phyloP scores from a whole-genome alignment of 64 coral and sea anemone genomes.

The Stylophora pistillata region DNA sequence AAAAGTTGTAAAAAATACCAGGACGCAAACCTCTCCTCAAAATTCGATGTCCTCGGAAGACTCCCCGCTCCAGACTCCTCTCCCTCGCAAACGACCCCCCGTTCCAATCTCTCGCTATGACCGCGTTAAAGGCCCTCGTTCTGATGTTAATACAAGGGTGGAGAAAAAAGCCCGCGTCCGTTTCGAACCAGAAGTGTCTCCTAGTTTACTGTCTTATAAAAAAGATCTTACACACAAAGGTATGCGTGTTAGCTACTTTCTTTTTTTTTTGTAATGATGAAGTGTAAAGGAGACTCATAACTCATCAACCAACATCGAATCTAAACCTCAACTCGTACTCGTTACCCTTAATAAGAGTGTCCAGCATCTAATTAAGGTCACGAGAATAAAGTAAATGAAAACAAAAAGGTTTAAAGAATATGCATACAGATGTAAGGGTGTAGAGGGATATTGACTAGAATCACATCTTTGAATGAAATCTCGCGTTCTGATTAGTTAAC shows the following conservation, averaged over 20 bases:
- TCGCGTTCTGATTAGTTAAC: too few species aligned
- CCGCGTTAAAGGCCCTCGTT: not conserved
- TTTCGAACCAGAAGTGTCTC: slow-evolving; percentile 10
- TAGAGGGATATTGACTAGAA: too few species aligned
- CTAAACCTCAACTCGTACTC: too few species aligned
- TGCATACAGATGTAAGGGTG: too few species aligned
- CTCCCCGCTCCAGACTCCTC: slow-evolving; percentile 89
- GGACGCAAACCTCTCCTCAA: slow-evolving; percentile 90
- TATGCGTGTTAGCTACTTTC: not conserved
- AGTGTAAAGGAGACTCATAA: too few species aligned
- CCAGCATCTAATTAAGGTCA: too few species aligned
- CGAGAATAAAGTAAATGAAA: too few species aligned
- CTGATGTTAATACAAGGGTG: not conserved
- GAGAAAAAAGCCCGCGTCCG: slow-evolving; percentile 16
- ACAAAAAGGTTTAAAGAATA: too few species aligned
- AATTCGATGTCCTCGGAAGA: slow-evolving; percentile 63
- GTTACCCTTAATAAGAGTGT: too few species aligned
- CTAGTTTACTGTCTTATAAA: not conserved
- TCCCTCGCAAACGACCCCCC: slow-evolving; percentile 81
- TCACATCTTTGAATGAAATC: too few species aligned
- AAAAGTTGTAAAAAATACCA: slow-evolving; percentile 66
- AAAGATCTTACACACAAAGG: slow-evolving; percentile 31
- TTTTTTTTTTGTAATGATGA: too few species aligned
- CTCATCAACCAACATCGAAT: too few species aligned
- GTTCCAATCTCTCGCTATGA: slow-evolving; percentile 60